Percentiles rank a stretch among this genome's conserved stretches.
phyloP scores from a whole-genome alignment of 2,113 vertebrate species.

The Spheniscus mendiculus region DNA sequence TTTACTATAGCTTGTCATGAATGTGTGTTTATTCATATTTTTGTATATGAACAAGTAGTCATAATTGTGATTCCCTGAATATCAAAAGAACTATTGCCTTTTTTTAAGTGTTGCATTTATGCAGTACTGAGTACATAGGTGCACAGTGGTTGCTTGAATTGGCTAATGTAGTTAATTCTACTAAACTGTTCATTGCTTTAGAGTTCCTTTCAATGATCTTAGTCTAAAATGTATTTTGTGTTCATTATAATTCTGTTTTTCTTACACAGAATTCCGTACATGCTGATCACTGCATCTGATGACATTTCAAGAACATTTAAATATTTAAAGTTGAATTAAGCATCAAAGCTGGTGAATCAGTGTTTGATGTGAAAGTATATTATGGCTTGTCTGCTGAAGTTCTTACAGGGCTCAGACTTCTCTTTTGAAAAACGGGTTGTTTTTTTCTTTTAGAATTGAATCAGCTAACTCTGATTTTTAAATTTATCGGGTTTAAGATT shows the following conservation, averaged over 20 bases:
- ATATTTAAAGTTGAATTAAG: slow-evolving; percentile 49
- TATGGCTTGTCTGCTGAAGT: not conserved
- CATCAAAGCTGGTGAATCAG: slow-evolving; percentile 22
- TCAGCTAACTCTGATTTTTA: not conserved
- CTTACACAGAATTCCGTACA: not conserved
- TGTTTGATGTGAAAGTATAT: slow-evolving; percentile 17
- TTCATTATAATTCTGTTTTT: not conserved
- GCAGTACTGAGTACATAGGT: not conserved
- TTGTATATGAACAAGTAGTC: not conserved
- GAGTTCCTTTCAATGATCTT: not conserved
- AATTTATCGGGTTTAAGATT: not conserved
- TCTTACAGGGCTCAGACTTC: not conserved
- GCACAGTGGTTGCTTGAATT: not conserved
- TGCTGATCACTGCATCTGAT: not conserved
- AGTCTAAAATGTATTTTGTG: not conserved
- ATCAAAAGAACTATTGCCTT: not conserved
- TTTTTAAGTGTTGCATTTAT: not conserved
- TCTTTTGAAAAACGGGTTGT: not conserved
- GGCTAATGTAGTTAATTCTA: not conserved
- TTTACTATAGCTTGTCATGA: not conserved
- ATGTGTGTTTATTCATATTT: not conserved
- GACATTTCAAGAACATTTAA: slow-evolving; percentile 49
- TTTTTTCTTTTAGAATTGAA: not conserved
- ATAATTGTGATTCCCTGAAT: not conserved
- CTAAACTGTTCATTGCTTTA: not conserved